Evolutionary conservation across 2,888 invertebrate genomes (phyloP).

Genomic region (Oscheius sp.): DNA sequence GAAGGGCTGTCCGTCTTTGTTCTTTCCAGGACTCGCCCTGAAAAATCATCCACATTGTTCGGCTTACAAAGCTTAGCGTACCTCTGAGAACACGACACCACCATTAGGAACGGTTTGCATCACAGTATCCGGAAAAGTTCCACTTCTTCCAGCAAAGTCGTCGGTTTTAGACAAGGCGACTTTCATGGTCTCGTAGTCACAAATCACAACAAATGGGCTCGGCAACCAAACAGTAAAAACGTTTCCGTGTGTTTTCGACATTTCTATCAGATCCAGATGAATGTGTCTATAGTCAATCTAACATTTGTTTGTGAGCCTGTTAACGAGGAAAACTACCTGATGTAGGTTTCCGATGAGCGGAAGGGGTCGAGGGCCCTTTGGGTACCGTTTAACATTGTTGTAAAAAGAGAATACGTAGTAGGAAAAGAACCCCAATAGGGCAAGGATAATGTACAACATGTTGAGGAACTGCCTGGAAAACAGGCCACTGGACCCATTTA

Average conservation of each 20-base stretch:
- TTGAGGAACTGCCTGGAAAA: neutral
- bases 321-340: neutral
- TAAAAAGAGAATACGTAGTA: conserved; percentile 44
- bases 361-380: conserved; percentile 48
- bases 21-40: conserved; percentile 56
- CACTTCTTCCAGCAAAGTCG: conserved; percentile 40
- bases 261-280: conserved; percentile 40
- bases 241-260: conserved; percentile 57
- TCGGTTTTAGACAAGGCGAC: conserved; percentile 53
- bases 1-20: conserved; percentile 48
- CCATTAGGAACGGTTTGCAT: conserved; percentile 37
- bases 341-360: conserved; percentile 47
- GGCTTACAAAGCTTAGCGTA: neutral
- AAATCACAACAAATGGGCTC: conserved; percentile 46
- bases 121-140: conserved; percentile 38
- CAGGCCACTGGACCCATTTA: too few relatives aligned
- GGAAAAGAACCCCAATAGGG: conserved; percentile 3
- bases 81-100: conserved; percentile 26
- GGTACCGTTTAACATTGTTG: conserved; percentile 46
- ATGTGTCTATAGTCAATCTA: conserved; percentile 39
- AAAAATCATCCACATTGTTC: neutral
- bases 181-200: conserved; percentile 49
- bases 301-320: neutral
- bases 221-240: conserved; percentile 59
- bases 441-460: neutral